Evolutionary conservation across 2,113 vertebrate species (phyloP).

Genomic region (Excalfactoria chinensis): DNA sequence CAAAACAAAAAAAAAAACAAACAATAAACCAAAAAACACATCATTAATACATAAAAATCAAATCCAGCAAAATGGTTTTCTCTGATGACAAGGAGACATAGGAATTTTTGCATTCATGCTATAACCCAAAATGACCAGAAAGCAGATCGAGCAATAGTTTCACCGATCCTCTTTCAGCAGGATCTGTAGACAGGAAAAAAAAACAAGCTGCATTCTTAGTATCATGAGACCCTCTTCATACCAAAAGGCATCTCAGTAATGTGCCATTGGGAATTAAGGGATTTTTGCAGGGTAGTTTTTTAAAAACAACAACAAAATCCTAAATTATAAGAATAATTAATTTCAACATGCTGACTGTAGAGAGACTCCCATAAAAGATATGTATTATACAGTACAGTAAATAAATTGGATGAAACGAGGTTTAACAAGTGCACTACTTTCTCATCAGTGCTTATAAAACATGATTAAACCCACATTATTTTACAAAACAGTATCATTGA

Average conservation of each 20-base stretch:
- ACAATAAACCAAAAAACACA: background rate
- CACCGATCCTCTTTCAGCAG: background rate
- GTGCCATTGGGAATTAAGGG: background rate
- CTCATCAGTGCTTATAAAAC: conserved; percentile 27
- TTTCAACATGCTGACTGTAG: conserved; percentile 20
- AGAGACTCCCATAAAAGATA: background rate
- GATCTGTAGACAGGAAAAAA: background rate
- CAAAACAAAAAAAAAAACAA: background rate
- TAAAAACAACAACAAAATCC: background rate
- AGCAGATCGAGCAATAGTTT: background rate
- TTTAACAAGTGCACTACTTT: conserved; percentile 24
- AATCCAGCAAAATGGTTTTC: background rate
- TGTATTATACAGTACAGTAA: background rate
- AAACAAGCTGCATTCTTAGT: background rate
- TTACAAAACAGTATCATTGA: conserved; percentile 50
- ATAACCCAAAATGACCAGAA: background rate
- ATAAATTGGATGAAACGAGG: conserved; percentile 14
- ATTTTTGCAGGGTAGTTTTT: background rate
- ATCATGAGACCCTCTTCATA: background rate
- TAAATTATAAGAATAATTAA: conserved; percentile 13
- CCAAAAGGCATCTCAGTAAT: background rate
- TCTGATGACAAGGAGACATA: background rate
- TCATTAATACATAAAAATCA: background rate
- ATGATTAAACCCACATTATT: conserved; percentile 47
- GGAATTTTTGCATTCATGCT: background rate